Evolutionary conservation across 1,140 invertebrate species (phyloP).

Genomic region (Pristionchus pacificus): DNA sequence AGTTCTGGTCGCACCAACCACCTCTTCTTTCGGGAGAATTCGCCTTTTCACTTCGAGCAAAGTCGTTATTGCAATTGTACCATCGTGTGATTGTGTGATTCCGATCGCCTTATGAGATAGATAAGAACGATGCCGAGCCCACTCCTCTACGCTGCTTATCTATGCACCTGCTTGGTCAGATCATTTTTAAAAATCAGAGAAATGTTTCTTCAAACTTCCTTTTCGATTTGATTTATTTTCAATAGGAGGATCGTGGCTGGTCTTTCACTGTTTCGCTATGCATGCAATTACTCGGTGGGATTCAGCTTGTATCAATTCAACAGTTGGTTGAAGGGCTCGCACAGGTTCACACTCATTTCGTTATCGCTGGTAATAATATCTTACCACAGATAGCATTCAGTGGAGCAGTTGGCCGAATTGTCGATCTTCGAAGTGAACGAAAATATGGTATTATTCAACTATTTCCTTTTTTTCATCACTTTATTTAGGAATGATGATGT

Average conservation of each 20-base stretch:
- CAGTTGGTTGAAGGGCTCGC: slow-evolving; percentile 20
- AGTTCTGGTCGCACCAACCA: no score
- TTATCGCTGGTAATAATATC: not conserved
- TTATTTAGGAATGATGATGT: slow-evolving; percentile 23
- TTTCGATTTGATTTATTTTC: not conserved
- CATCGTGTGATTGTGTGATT: no score
- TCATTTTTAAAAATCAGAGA: not conserved
- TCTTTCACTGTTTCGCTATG: slow-evolving; percentile 29
- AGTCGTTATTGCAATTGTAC: no score
- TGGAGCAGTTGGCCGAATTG: slow-evolving; percentile 20
- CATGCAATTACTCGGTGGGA: slow-evolving; percentile 28
- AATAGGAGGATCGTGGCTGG: slow-evolving; percentile 31
- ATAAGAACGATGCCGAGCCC: no score
- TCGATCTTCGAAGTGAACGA: slow-evolving; percentile 22
- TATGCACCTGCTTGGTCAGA: slow-evolving; percentile 29
- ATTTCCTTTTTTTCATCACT: no score
- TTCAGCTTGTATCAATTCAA: slow-evolving; percentile 26
- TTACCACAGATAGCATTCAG: slow-evolving; percentile 22
- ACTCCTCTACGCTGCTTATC: slow-evolving; percentile 24
- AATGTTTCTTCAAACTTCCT: not conserved
- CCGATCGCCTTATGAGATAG: no score
- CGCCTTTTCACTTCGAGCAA: no score
- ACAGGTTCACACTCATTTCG: not conserved
- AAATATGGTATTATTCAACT: no score
- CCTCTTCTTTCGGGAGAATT: no score